These are phyloP conservation scores for Ateles fusciceps DNA, from an alignment of 2,797 vertebrate species.

Conservation along the genomic window DNA sequence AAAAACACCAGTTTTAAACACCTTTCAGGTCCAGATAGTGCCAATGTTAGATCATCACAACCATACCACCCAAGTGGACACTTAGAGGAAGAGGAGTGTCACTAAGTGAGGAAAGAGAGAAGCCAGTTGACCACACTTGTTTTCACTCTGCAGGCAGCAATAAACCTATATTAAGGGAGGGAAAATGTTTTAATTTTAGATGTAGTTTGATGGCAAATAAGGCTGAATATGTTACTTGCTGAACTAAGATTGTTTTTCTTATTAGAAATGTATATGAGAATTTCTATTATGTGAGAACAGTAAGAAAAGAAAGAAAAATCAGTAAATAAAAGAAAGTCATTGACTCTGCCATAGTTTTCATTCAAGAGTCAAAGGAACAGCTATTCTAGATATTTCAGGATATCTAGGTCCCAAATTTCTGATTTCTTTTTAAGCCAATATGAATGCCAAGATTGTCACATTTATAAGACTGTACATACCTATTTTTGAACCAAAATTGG, in stretches of 20 bases:
- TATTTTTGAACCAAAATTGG: neutral
- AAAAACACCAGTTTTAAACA: neutral
- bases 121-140: no score
- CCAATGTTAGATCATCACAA: neutral
- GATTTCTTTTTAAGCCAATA: neutral
- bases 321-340: neutral
- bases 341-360: neutral
- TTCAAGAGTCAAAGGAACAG: neutral
- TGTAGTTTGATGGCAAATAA: neutral
- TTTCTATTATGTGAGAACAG: neutral
- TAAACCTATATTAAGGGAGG: neutral
- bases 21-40: neutral
- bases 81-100: neutral
- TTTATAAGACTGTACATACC: neutral
- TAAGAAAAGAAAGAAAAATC: no score
- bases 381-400: neutral
- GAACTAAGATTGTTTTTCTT: neutral
- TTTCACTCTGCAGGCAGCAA: neutral
- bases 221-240: neutral
- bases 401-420: neutral
- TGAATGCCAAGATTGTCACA: neutral
- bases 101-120: neutral
- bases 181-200: neutral
- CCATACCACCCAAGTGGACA: neutral
- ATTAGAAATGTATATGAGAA: neutral